Evolutionary conservation across 2,888 invertebrate genomes (phyloP).

Genomic region (Plagodis dolabraria): DNA sequence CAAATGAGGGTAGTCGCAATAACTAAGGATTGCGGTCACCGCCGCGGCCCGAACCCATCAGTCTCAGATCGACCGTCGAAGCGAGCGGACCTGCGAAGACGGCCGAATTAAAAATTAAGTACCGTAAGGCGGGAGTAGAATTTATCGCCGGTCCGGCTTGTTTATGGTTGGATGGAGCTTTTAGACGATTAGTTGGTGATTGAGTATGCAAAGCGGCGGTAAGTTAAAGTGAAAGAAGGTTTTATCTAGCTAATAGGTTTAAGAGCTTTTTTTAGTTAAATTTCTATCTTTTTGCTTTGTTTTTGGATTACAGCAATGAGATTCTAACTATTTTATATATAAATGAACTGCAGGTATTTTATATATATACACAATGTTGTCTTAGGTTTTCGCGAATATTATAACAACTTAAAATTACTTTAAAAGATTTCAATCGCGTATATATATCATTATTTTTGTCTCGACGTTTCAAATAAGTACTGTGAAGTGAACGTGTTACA

Average conservation of each 20-base stretch:
- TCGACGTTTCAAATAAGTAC: too few species aligned
- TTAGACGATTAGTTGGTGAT: conserved; percentile 68
- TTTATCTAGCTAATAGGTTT: conserved; percentile 7
- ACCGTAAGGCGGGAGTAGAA: conserved; percentile 58
- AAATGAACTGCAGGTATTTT: too few species aligned
- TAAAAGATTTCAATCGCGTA: too few species aligned
- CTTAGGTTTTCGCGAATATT: too few species aligned
- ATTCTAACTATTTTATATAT: too few species aligned
- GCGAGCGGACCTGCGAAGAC: conserved; percentile 62
- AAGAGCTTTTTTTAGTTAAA: neutral
- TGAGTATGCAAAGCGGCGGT: conserved; percentile 41
- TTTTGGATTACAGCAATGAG: too few species aligned
- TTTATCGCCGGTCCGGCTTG: conserved; percentile 69
- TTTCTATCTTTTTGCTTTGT: neutral
- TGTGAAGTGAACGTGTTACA: too few species aligned
- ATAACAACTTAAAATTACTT: too few species aligned
- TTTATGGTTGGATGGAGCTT: conserved; percentile 65
- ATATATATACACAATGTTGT: too few species aligned
- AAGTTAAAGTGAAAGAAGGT: conserved; percentile 10
- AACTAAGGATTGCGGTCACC: conserved; percentile 76
- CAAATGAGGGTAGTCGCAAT: conserved; percentile 79
- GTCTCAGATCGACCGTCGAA: conserved; percentile 70
- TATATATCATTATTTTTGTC: too few species aligned
- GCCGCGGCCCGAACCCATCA: conserved; percentile 66
- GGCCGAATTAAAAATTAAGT: conserved; percentile 77